phyloP scores from a whole-genome alignment of 2,888 invertebrate genomes.

The Dryococelus australis region DNA sequence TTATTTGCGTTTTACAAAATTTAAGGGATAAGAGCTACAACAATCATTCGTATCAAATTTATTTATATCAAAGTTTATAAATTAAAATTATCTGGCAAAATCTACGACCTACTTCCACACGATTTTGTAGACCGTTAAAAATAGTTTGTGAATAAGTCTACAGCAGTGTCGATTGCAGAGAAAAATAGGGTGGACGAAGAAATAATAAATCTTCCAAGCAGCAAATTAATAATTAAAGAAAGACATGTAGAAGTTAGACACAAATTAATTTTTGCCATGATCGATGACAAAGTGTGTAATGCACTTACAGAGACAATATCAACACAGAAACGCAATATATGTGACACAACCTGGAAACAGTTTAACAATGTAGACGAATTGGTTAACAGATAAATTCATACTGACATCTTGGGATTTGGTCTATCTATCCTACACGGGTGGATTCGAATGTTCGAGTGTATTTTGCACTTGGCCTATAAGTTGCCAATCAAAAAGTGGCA shows the following conservation, averaged over 20 bases:
- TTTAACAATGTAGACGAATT: not conserved
- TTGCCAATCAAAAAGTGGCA: not conserved
- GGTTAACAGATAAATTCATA: not conserved
- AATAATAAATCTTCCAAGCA: too few relatives aligned
- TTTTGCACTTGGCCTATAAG: not conserved
- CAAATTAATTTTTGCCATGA: not conserved
- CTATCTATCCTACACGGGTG: not conserved
- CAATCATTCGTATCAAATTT: too few relatives aligned
- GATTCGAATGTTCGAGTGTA: not conserved
- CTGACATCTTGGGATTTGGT: not conserved
- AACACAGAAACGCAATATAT: not conserved
- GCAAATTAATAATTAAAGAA: too few relatives aligned
- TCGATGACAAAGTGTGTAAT: slow-evolving; percentile 1
- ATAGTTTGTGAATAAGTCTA: not conserved
- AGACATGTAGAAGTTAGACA: too few relatives aligned
- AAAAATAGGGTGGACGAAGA: not conserved
- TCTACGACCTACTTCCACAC: not conserved
- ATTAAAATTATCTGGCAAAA: not conserved
- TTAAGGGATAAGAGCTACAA: too few relatives aligned
- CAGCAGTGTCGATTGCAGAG: not conserved
- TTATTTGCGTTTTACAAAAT: too few relatives aligned
- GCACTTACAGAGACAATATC: not conserved
- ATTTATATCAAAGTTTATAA: too few relatives aligned
- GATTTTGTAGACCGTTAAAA: not conserved
- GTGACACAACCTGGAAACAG: not conserved